phyloP scores from a whole-genome alignment of 2,113 vertebrate species.

The Gavialis gangeticus region DNA sequence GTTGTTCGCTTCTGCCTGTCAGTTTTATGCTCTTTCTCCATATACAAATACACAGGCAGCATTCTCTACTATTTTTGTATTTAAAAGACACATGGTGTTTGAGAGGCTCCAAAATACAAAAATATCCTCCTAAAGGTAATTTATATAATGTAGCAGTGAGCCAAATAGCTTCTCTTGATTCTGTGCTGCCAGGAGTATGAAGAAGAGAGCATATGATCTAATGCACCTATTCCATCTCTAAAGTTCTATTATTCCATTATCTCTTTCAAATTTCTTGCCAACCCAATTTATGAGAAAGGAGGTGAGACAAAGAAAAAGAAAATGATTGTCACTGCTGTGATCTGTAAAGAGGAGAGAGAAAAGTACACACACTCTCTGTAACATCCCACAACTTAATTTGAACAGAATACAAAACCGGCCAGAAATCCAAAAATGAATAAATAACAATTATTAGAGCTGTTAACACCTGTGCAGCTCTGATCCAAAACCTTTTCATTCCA shows the following conservation, averaged over 20 bases:
- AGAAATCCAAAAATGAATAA: neutral
- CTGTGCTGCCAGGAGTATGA: neutral
- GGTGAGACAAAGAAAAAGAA: neutral
- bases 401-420: neutral
- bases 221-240: neutral
- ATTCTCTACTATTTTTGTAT: neutral
- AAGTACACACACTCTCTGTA: neutral
- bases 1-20: slow-evolving; percentile 30
- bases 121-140: neutral
- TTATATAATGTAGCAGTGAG: neutral
- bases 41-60: neutral
- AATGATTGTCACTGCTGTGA: accelerated
- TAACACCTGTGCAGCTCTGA: neutral
- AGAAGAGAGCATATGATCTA: neutral
- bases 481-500: neutral
- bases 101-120: neutral
- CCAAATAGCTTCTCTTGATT: neutral
- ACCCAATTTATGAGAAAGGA: neutral
- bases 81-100: neutral
- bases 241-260: neutral
- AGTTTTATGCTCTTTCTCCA: slow-evolving; percentile 2
- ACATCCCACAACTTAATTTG: neutral
- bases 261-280: neutral
- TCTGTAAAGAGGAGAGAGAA: neutral
- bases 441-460: neutral